Evolutionary conservation across 2,113 vertebrate genomes (phyloP), one percentile per base, ranked within the genome.

Genomic region (Spermophilus dauricus): DNA sequence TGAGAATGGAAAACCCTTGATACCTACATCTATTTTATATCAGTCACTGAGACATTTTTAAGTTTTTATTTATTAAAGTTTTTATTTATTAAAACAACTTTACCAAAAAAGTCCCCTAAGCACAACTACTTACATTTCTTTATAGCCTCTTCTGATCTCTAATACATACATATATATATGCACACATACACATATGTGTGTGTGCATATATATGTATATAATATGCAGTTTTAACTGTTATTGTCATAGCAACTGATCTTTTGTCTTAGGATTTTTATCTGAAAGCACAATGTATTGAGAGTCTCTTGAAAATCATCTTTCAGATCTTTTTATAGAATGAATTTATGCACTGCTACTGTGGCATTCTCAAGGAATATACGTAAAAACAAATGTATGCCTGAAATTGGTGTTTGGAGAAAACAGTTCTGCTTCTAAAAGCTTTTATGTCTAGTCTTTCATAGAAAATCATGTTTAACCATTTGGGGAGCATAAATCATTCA

Each of bases 51-150:
- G 93, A 96, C 78, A 82, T 94, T 96, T 97, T 97, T 65, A 98
- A 97, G 93, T 94, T 97, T 97, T 61, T 97, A 97, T 97, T 98
- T 97, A 95, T 97, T 93, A 93, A 98, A 97, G 91, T 93, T 97
- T 97, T 61, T 97, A 97, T 97, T 98, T 97, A 95, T 97, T 93
- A 93, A 97, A 83, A 95, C 42, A 86, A 96, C 72, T 96, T 94
- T 95, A 97, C 96, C 97, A 93, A 97, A 97, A 97, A 96, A 48
- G 48, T 88, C 95, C 97, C 96, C 51, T 22, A 97, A 97, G 95
- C 97, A 97, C 97, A 97, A 97, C 56, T 95, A 96, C 91, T 96
- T 97, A 91, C 86, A 96, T 96, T 97, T 97, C 93, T 91, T 96
- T 96, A 80, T 86, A 89, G 83, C 63, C 17, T 95, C 83, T 96